Conservation (phyloP, 2,888 invertebrate species). For the Nemapogon koenigi region DNA sequence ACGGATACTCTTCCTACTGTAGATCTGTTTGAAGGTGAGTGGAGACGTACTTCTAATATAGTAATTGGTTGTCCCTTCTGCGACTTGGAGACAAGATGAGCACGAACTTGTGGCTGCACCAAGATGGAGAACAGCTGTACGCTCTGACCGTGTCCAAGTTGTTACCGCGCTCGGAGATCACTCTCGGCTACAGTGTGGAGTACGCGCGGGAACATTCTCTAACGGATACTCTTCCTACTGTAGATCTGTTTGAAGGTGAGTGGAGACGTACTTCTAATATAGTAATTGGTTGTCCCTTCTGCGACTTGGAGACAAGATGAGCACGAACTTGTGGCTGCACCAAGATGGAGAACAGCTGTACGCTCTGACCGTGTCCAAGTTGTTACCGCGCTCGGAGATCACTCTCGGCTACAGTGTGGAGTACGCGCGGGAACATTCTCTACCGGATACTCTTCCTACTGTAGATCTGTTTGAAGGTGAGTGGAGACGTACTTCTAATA, state of each 20-base stretch:
- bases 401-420: constrained; percentile 32
- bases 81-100: constrained; percentile 28
- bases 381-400: constrained; percentile 27
- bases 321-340: constrained; percentile 39
- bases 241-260: background rate
- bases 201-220: constrained; percentile 21
- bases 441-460: background rate
- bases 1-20: background rate
- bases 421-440: constrained; percentile 21
- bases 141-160: constrained; percentile 27
- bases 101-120: constrained; percentile 39
- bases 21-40: background rate
- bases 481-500: no score
- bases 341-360: constrained; percentile 31
- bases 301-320: constrained; percentile 26
- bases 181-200: constrained; percentile 32
- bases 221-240: background rate
- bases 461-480: background rate
- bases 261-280: no score
- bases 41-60: no score
- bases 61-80: constrained; percentile 38
- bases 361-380: constrained; percentile 25
- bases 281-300: constrained; percentile 39
- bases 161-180: constrained; percentile 25
- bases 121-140: constrained; percentile 30